Conservation (phyloP, 64 coral and sea anemone species). For the Montipora sp. region DNA sequence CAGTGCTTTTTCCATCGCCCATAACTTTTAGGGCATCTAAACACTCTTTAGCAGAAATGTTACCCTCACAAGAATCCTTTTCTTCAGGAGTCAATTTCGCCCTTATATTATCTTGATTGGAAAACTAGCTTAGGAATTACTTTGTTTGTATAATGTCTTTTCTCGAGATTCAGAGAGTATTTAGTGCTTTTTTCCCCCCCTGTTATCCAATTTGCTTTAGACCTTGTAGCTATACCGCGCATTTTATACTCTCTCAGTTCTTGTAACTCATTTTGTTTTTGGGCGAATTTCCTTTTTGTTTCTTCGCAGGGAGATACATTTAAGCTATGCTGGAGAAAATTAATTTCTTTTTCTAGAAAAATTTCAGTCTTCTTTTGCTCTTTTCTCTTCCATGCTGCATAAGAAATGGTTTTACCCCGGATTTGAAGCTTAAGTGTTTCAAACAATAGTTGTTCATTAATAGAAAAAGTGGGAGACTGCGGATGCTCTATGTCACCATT, state of each 20-base stretch:
- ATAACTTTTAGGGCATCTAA: slow-evolving; percentile 16
- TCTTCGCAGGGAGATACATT: too few relatives aligned
- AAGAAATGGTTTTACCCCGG: neutral
- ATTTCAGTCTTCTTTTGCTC: neutral
- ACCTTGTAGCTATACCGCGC: too few relatives aligned
- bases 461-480: neutral
- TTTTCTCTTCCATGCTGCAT: neutral
- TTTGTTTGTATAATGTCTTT: neutral
- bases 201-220: neutral
- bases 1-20: slow-evolving; percentile 6
- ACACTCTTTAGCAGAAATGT: slow-evolving; percentile 38
- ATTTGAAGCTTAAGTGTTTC: too few relatives aligned
- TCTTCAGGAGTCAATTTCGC: neutral
- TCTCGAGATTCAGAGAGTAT: slow-evolving; percentile 14
- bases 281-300: too few relatives aligned
- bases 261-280: too few relatives aligned
- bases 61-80: slow-evolving; percentile 7
- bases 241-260: too few relatives aligned
- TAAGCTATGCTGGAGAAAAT: too few relatives aligned
- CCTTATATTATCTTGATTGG: slow-evolving; percentile 1
- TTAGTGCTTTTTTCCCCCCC: slow-evolving; percentile 3
- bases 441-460: too few relatives aligned
- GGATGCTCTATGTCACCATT: neutral
- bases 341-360: neutral
- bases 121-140: neutral